phyloP scores from a whole-genome alignment of 2,888 invertebrate genomes.

The Phrixothrix hirtus region DNA sequence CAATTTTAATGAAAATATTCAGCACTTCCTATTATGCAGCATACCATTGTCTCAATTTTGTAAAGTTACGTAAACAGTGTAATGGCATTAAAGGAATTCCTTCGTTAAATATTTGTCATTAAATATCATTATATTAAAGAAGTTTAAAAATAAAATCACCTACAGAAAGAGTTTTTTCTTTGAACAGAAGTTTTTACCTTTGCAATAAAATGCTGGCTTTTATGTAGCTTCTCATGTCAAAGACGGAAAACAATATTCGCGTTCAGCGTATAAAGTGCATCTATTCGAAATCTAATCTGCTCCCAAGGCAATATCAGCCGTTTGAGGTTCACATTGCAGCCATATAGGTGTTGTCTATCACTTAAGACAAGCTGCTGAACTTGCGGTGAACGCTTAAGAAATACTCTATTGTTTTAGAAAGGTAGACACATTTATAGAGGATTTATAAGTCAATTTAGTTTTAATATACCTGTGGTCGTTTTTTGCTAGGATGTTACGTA shows the following conservation, averaged over 20 bases:
- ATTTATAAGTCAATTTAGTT: too few relatives aligned
- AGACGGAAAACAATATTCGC: conserved; percentile 26
- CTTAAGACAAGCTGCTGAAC: conserved; percentile 12
- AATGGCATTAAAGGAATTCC: too few relatives aligned
- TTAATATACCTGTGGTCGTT: too few relatives aligned
- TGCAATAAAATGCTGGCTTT: conserved; percentile 26
- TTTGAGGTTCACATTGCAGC: conserved; percentile 27
- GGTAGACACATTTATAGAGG: too few relatives aligned
- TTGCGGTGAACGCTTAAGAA: conserved; percentile 4
- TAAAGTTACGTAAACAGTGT: too few relatives aligned
- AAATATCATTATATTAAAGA: too few relatives aligned
- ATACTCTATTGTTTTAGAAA: background rate
- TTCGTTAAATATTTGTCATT: too few relatives aligned
- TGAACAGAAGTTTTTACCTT: conserved; percentile 8
- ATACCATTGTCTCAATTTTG: too few relatives aligned
- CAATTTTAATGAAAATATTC: too few relatives aligned
- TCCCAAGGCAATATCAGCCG: conserved; percentile 22
- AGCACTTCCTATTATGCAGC: too few relatives aligned
- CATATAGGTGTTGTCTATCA: conserved; percentile 16
- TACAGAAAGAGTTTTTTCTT: conserved; percentile 1
- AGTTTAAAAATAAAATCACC: too few relatives aligned
- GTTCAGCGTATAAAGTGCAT: conserved; percentile 25
- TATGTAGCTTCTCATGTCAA: conserved; percentile 25
- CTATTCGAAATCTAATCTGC: conserved; percentile 27
- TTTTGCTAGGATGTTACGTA: too few relatives aligned